Base-by-base conservation (phyloP, 2,797 vertebrate genomes). In the Rhinoraja longicauda region DNA sequence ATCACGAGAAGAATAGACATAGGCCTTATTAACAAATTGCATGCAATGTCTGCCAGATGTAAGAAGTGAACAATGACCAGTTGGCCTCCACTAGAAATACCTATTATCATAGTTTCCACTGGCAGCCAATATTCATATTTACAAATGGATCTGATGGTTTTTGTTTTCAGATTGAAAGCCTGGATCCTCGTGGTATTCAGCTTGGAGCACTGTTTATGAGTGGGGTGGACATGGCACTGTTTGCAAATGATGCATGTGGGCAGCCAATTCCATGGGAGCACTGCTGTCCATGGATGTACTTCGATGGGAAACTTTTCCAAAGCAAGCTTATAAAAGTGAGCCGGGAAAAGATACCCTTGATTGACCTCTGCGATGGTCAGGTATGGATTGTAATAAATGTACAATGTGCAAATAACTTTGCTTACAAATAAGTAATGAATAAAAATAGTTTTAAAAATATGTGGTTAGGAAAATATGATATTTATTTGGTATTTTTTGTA, bases 281-380 rank as follows among this genome's bases (percentile, higher is more conserved):
- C 96, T 98, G 98, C 96, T 99, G 98, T 94, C 98, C 98, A 0
- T 99, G 98, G 98, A 98, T 99, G 98, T 99, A 98, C 95, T 99
- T 99, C 94, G 98, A 99, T 93, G 98, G 98, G 93, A 99, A 99
- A 93, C 97, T 99, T 94, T 97, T 99, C 94, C 98, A 99, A 96
- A 98, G 97, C 95, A 99, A 98, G 95, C 97, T 99, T 94, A 97
- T 97, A 94, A 97, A 96, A 96, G 97, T 98, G 95, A 98, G 96
- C 95, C 96, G 98, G 95, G 98, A 98, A 95, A 98, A 98, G 95
- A 97, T 97, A 94, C 98, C 97, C 32, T 98, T 99, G 96, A 97
- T 99, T 95, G 98, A 99, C 98, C 98, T 99, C 98, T 99, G 98
- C 98, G 98, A 99, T 94, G 98, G 98, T 98, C 98, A 99, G 98